Evolutionary conservation across 2,113 vertebrate genomes (phyloP).

Genomic region (Petrocephalus zakoni): DNA sequence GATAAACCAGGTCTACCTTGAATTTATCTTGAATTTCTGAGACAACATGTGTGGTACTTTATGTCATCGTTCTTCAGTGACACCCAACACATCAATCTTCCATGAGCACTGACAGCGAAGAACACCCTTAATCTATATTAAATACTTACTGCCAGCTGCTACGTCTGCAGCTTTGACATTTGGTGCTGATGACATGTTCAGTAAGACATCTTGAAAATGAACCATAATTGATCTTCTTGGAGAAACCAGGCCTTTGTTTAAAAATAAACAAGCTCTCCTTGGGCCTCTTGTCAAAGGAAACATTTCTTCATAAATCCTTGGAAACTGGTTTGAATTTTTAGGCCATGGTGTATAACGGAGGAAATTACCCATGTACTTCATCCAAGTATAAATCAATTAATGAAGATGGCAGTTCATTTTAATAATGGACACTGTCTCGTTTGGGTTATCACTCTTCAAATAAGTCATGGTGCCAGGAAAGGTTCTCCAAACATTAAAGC

Average conservation of each 20-base stretch:
- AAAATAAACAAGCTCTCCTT: conserved; percentile 7
- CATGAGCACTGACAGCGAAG: neutral
- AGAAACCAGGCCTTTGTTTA: neutral
- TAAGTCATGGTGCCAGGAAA: neutral
- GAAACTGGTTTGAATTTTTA: neutral
- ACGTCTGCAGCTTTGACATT: neutral
- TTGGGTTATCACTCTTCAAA: neutral
- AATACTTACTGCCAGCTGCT: neutral
- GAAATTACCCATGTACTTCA: conserved; percentile 14
- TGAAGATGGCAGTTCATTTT: conserved; percentile 13
- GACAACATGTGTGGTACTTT: neutral
- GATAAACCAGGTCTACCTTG: neutral
- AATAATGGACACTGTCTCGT: conserved; percentile 4
- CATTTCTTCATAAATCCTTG: neutral
- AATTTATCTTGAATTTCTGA: conserved; percentile 11
- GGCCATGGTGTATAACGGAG: neutral
- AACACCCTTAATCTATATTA: neutral
- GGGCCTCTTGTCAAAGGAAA: neutral
- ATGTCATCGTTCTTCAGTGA: neutral
- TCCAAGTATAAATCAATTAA: conserved; percentile 1
- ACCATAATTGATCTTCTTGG: conserved; percentile 5
- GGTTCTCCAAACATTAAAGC: conserved; percentile 9
- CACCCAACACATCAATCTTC: neutral
- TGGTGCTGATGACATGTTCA: neutral
- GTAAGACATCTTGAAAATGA: neutral